Evolutionary conservation across 2,888 invertebrate species (phyloP), one percentile per base, ranked within the genome.

Genomic region (Amblyteles armatorius): DNA sequence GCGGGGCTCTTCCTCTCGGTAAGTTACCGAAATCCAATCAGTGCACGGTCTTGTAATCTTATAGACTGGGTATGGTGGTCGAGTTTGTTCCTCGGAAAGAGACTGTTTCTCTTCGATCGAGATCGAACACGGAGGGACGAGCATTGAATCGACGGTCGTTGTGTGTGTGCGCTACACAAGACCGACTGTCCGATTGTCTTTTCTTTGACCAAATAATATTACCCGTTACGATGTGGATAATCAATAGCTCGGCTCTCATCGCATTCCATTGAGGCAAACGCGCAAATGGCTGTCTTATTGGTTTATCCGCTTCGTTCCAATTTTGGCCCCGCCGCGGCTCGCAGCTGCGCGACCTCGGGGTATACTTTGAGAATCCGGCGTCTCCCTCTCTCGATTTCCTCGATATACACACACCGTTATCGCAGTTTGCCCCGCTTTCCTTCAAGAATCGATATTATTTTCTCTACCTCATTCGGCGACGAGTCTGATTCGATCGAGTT

Each of bases 211-310:
- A 80, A 85, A 80, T 77, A 78, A 33, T 50, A 71, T 82, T 82
- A 80, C 79, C 72, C 69, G 48, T 36, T 68, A 72, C 79, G 68
- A 81, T 77, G 80, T 84, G 68, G 82, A 86, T 87, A 87, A 87
- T 88, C 85, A 88, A 84, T 87, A 79, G 80, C 79, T 87, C 71
- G 57, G 82, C 63, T 57, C 69, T 65, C 76, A 44, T 72, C 67
- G 57, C 68, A 63, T 73, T 26, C 71, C 44, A 68, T 63, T n/a
- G 69, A 67, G 55, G 40, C 57, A 78, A 74, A 63, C 72, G 87
- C 86, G 87, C 89, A 90, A 89, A 91, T 88, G 87, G 87, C 87
- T 85, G 88, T 89, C 89, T 91, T 91, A 92, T 92, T 91, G 91
- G 89, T 89, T 92, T 92, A 92, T 90, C 89, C 90, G 87, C 85